Conservation (phyloP, 2,797 vertebrate species). For the Argentina silus region DNA sequence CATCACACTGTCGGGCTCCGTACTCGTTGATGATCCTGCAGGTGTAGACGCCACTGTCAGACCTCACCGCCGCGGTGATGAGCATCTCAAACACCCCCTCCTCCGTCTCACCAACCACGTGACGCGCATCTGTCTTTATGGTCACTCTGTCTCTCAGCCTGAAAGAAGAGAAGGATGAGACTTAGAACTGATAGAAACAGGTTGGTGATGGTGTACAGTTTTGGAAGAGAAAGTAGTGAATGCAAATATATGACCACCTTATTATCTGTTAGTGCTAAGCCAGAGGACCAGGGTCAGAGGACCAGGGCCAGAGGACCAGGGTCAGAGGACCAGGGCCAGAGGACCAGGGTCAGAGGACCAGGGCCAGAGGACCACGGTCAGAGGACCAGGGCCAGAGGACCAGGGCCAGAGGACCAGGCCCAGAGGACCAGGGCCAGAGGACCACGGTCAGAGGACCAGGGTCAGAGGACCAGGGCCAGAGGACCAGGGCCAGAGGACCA, state of each 20-base stretch:
- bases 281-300: not conserved
- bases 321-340: too few relatives aligned
- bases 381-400: too few relatives aligned
- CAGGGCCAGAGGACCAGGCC: not conserved
- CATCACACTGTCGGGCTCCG: slow-evolving; percentile 93
- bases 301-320: too few relatives aligned
- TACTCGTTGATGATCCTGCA: slow-evolving; percentile 98
- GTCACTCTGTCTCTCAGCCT: slow-evolving; percentile 96
- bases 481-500: too few relatives aligned
- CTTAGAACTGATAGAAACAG: not conserved
- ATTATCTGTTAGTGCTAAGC: too few relatives aligned
- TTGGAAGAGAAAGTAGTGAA: too few relatives aligned
- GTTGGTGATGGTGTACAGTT: not conserved
- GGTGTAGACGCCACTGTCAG: slow-evolving; percentile 90
- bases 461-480: too few relatives aligned
- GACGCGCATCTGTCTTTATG: slow-evolving; percentile 86
- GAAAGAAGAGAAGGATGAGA: slow-evolving; percentile 8
- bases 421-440: too few relatives aligned
- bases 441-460: too few relatives aligned
- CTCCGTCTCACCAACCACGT: slow-evolving; percentile 81
- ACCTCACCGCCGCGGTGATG: slow-evolving; percentile 83
- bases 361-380: too few relatives aligned
- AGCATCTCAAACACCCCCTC: slow-evolving; percentile 84
- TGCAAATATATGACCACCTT: too few relatives aligned
- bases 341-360: too few relatives aligned